Evolutionary conservation across 2,797 vertebrate species (phyloP).

Genomic region (Sebastes glaucus): DNA sequence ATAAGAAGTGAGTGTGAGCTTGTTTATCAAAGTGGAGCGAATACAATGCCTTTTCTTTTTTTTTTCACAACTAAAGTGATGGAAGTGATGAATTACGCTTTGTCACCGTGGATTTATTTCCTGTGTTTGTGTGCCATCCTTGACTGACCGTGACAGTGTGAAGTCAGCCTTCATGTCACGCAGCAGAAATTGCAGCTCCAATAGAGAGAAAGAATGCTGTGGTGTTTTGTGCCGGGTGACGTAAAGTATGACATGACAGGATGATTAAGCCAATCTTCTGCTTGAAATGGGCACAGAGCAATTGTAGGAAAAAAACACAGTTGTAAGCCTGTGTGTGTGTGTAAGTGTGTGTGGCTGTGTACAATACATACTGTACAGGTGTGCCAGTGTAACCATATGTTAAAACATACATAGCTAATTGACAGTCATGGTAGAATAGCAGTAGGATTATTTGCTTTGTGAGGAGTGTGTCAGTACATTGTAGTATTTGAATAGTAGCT

Average conservation of each 20-base stretch:
- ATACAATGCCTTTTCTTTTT: slow-evolving; percentile 44
- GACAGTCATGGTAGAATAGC: background rate
- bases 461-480: background rate
- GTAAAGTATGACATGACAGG: slow-evolving; percentile 76
- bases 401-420: background rate
- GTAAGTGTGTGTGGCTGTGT: background rate
- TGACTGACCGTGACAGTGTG: slow-evolving; percentile 54
- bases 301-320: slow-evolving; percentile 12
- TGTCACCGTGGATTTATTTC: slow-evolving; percentile 64
- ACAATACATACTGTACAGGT: background rate
- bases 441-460: background rate
- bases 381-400: background rate
- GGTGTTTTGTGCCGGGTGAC: slow-evolving; percentile 59
- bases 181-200: slow-evolving; percentile 37
- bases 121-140: slow-evolving; percentile 59
- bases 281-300: slow-evolving; percentile 70
- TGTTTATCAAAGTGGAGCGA: slow-evolving; percentile 33
- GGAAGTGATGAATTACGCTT: slow-evolving; percentile 59
- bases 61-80: slow-evolving; percentile 53
- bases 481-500: background rate
- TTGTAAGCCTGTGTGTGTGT: background rate
- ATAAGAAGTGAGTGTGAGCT: slow-evolving; percentile 44
- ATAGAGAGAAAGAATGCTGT: slow-evolving; percentile 20
- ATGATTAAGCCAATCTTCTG: slow-evolving; percentile 83
- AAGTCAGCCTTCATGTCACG: slow-evolving; percentile 55